Percentiles rank a stretch among this genome's conserved stretches.
phyloP scores from a whole-genome alignment of 1,140 invertebrate species.

The Contarinia nasturtii region DNA sequence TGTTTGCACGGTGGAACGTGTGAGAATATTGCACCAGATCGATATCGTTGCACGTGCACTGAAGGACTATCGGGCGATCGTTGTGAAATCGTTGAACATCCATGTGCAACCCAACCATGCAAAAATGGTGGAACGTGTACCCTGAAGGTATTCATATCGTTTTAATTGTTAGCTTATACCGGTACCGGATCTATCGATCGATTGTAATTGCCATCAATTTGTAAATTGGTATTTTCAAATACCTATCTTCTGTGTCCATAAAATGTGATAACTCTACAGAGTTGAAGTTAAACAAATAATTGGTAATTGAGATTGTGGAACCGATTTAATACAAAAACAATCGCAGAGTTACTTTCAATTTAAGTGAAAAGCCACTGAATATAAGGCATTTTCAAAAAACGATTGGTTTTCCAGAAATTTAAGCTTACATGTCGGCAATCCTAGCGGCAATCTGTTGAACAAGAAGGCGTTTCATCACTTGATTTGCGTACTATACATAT shows the following conservation, averaged over 20 bases:
- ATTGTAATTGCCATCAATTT: background rate
- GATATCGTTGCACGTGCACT: slow-evolving; percentile 78
- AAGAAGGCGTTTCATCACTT: too few relatives aligned
- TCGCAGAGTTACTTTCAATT: too few relatives aligned
- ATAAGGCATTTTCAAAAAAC: too few relatives aligned
- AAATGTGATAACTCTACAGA: too few relatives aligned
- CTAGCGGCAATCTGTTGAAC: too few relatives aligned
- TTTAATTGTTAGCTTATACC: background rate
- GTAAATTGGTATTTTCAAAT: background rate
- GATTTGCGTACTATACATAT: too few relatives aligned
- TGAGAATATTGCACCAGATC: slow-evolving; percentile 82
- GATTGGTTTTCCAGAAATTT: too few relatives aligned
- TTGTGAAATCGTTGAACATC: slow-evolving; percentile 81
- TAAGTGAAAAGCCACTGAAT: too few relatives aligned
- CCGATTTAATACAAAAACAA: too few relatives aligned
- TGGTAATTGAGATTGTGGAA: too few relatives aligned
- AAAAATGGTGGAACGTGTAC: slow-evolving; percentile 63
- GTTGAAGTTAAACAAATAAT: background rate
- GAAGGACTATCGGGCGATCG: slow-evolving; percentile 79
- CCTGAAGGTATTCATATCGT: slow-evolving; percentile 13
- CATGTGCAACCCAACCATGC: slow-evolving; percentile 77
- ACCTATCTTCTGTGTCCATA: too few relatives aligned
- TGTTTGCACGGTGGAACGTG: slow-evolving; percentile 91
- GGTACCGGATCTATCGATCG: background rate
- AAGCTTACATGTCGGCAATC: too few relatives aligned